A percentile compares a stretch with the other conserved stretches of the same genome.
These are phyloP conservation scores for Neodiprion virginianus DNA, from an alignment of 1,140 invertebrate genomes.

Conservation along the genomic window DNA sequence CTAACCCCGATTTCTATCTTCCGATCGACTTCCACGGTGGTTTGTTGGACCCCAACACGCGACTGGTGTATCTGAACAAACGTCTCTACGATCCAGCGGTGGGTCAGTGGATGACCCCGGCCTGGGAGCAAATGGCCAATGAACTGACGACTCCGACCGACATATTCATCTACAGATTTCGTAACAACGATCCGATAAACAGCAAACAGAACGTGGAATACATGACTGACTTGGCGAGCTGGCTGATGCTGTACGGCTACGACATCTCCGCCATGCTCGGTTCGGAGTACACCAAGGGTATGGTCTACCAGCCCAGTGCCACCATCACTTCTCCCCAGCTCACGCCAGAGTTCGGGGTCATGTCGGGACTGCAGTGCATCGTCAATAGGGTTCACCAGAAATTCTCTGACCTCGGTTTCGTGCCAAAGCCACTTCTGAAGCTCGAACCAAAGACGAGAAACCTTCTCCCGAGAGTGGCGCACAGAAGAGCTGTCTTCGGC, in stretches of 20 bases:
- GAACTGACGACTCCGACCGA: conserved; percentile 83
- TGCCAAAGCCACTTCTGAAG: conserved; percentile 80
- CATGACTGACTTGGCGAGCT: conserved; percentile 83
- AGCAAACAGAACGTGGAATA: conserved; percentile 76
- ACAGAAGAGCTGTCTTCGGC: conserved; percentile 85
- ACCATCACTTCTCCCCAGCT: conserved; percentile 78
- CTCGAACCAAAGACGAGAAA: conserved; percentile 84
- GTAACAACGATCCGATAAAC: conserved; percentile 93
- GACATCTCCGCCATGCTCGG: conserved; percentile 86
- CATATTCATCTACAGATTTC: conserved; percentile 90
- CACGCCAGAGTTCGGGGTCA: conserved; percentile 84
- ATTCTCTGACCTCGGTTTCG: conserved; percentile 82
- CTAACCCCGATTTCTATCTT: conserved; percentile 89
- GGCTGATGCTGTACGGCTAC: conserved; percentile 89
- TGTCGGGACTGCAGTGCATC: conserved; percentile 87
- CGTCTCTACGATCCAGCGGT: conserved; percentile 91
- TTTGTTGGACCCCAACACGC: conserved; percentile 82
- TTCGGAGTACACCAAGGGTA: conserved; percentile 75
- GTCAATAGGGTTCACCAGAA: conserved; percentile 82
- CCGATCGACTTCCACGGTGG: conserved; percentile 94
- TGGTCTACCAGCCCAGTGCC: conserved; percentile 79
- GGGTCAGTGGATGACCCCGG: conserved; percentile 94
- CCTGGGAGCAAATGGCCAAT: conserved; percentile 86
- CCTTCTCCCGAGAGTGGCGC: conserved; percentile 79
- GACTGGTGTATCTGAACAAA: conserved; percentile 83